Conservation (phyloP, 2,113 vertebrate species). For the Lucifuga dentata region DNA sequence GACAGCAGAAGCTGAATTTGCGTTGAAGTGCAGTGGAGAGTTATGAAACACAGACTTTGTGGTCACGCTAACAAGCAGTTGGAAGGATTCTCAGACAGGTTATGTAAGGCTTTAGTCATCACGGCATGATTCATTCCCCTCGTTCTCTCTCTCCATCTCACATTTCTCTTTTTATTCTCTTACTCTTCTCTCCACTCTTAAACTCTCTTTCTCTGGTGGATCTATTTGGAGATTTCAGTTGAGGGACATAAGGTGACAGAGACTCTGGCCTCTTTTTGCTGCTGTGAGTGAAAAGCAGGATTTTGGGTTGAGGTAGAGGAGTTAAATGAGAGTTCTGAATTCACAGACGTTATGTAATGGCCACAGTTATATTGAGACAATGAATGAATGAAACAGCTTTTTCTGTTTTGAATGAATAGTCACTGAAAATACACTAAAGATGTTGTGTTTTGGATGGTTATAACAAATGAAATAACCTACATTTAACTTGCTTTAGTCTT, state of each 20-base stretch:
- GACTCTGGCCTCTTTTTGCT: background rate
- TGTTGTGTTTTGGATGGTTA: too few species aligned
- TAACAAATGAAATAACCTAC: too few species aligned
- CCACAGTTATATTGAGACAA: too few species aligned
- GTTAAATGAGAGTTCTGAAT: background rate
- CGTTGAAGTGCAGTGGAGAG: constrained; percentile 59
- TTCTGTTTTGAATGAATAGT: too few species aligned
- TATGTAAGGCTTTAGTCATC: constrained; percentile 82
- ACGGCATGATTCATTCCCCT: constrained; percentile 65
- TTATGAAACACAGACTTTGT: constrained; percentile 61
- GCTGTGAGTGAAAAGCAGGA: constrained; percentile 1
- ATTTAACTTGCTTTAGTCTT: too few species aligned
- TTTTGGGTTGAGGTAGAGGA: background rate
- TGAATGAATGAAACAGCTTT: too few species aligned
- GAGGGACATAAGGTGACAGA: constrained; percentile 1
- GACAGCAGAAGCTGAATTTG: too few species aligned
- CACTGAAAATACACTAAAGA: too few species aligned
- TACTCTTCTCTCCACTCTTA: constrained; percentile 5
- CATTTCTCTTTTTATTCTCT: constrained; percentile 26
- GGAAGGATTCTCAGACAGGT: constrained; percentile 73
- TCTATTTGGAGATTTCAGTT: constrained; percentile 3
- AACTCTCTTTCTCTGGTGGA: constrained; percentile 16
- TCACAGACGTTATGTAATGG: too few species aligned
- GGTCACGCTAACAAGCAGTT: constrained; percentile 56
- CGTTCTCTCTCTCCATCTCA: constrained; percentile 17